Conservation (phyloP, 1,140 invertebrate species). For the Drosophila persimilis region DNA sequence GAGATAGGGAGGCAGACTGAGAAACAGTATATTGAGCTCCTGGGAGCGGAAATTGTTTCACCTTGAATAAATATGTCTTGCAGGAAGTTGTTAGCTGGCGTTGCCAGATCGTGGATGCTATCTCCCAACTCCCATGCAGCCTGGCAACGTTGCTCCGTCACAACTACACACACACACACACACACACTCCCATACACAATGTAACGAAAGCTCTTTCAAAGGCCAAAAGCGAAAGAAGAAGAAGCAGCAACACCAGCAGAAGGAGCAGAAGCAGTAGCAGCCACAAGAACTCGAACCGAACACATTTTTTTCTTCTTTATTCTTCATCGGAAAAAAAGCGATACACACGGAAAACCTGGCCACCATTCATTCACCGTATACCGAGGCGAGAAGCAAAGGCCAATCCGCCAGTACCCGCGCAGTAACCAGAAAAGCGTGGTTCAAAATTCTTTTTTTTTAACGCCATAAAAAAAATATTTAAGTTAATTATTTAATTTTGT, state of each 20-base stretch:
- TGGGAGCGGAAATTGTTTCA: no score
- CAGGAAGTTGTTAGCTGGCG: conserved; percentile 19
- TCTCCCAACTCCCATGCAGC: not conserved
- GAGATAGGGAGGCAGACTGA: no score
- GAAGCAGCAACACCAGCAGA: conserved; percentile 18
- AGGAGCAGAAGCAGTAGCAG: conserved; percentile 30
- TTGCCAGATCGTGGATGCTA: conserved; percentile 50
- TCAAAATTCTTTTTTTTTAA: conserved; percentile 4
- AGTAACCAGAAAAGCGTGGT: conserved; percentile 32
- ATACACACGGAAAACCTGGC: conserved; percentile 78
- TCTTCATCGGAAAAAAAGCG: conserved; percentile 51
- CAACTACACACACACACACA: conserved; percentile 8
- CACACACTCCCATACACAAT: conserved; percentile 39
- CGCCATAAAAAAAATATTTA: conserved; percentile 4
- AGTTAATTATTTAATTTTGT: conserved; percentile 7
- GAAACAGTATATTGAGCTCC: no score
- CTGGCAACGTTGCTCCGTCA: conserved; percentile 20
- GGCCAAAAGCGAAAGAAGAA: conserved; percentile 20
- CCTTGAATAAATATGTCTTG: no score
- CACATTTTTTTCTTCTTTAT: conserved; percentile 51
- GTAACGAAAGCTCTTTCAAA: conserved; percentile 61
- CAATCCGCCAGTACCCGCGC: conserved; percentile 25
- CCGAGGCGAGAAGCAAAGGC: conserved; percentile 61
- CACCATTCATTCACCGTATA: conserved; percentile 75
- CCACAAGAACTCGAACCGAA: conserved; percentile 41